Base-by-base conservation (phyloP, 2,797 vertebrate species). In the Malacoraja senta region DNA sequence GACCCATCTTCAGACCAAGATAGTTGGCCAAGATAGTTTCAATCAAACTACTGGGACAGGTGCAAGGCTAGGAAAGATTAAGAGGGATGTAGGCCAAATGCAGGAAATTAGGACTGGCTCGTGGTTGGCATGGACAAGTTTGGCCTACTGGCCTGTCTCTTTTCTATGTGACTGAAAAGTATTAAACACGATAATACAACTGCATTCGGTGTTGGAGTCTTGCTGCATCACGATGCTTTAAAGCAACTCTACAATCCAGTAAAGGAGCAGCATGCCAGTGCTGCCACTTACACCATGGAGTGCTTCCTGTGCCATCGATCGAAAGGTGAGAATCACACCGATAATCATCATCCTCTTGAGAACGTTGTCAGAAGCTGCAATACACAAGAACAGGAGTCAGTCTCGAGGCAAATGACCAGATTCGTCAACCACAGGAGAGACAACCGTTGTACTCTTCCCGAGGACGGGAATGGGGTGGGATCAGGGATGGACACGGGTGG, bases 281-380 rank as follows among this genome's bases (percentile, higher is more conserved):
- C 2, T 15, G 61, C 26, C 35, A 84, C 95, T 94, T 95, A 99
- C 98, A 94, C 98, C 97, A 93, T 95, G 95, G 65, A 99, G 96
- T 19, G 97, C 97, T 79, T 97, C 96, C 94, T 97, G 97, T 0
- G 96, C 95, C 97, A 98, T 95, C 74, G 96, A 94, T 0, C 97
- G 95, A 94, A 98, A 98, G 93, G 96, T 96, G 84, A 98, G 96
- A 94, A 98, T 98, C 93, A 98, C 97, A 0, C 97, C 97, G 19
- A 98, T 96, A 94, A 98, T 98, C 86, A 97, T 98, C 98, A 99
- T 98, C 94, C 98, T 97, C 95, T 98, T 99, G 94, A 99, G 95
- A 79, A 98, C 95, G 0, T 97, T 99, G 3, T 99, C 98, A 32
- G 97, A 96, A 19, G 97, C 98, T 99, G 77, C 0, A 53, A n/a